Conservation (phyloP, 2,113 vertebrate species). For the Leiothrix lutea region DNA sequence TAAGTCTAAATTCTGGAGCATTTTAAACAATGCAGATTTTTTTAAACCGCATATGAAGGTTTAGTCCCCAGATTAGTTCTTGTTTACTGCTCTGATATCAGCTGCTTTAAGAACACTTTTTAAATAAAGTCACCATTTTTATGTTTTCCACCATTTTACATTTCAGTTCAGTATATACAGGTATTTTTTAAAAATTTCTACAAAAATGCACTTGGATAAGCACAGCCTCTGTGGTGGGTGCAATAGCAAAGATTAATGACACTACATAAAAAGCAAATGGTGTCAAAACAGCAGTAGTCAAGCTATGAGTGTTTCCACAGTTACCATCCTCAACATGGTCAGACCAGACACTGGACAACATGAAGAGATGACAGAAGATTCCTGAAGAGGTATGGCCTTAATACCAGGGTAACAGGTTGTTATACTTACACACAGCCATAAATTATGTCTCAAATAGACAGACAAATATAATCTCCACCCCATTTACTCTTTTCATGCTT, state of each 20-base stretch:
- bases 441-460: neutral
- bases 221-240: neutral
- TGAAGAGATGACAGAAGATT: neutral
- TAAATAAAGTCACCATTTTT: neutral
- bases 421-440: neutral
- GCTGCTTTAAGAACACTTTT: neutral
- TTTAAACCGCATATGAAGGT: neutral
- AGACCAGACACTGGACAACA: neutral
- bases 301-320: neutral
- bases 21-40: constrained; percentile 5
- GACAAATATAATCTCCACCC: neutral
- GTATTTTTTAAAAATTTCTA: neutral
- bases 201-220: neutral
- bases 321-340: neutral
- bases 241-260: neutral
- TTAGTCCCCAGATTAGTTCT: neutral
- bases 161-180: neutral
- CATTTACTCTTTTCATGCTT: neutral
- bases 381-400: neutral
- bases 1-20: constrained; percentile 47
- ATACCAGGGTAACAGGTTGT: neutral
- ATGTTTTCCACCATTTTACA: neutral
- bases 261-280: neutral
- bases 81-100: neutral
- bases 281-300: neutral